phyloP scores from a whole-genome alignment of 2,888 invertebrate genomes.

The Andrena chrysosceles region DNA sequence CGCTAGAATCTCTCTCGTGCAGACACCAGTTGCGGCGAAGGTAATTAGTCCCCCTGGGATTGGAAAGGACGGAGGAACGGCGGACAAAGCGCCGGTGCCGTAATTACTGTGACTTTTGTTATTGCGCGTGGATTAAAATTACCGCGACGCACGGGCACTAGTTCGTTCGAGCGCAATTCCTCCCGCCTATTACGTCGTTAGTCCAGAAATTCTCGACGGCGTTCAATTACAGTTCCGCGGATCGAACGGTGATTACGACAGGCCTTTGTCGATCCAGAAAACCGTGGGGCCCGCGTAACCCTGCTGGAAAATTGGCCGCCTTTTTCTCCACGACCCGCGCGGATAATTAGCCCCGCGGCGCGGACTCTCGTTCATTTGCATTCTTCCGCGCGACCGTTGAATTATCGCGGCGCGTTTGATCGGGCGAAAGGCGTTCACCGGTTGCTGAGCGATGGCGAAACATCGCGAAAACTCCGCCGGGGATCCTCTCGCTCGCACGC shows the following conservation, averaged over 20 bases:
- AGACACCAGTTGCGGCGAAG: neutral
- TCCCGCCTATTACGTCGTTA: slow-evolving; percentile 28
- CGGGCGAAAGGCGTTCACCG: slow-evolving; percentile 48
- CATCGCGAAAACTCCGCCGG: neutral
- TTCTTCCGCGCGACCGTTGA: slow-evolving; percentile 34
- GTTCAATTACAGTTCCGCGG: slow-evolving; percentile 32
- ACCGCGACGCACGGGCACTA: neutral
- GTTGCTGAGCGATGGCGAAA: slow-evolving; percentile 15
- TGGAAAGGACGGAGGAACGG: neutral
- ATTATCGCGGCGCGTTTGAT: slow-evolving; percentile 15
- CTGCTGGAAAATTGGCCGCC: slow-evolving; percentile 18
- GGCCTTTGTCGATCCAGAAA: slow-evolving; percentile 33
- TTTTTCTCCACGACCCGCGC: neutral
- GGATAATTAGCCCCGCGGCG: slow-evolving; percentile 49
- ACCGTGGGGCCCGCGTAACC: slow-evolving; percentile 23
- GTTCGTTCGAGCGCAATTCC: neutral
- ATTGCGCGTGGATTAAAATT: slow-evolving; percentile 34
- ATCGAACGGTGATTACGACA: slow-evolving; percentile 39
- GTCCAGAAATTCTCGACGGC: slow-evolving; percentile 8
- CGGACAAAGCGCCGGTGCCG: neutral
- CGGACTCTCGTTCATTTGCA: slow-evolving; percentile 42
- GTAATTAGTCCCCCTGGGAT: slow-evolving; percentile 11
- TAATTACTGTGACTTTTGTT: slow-evolving; percentile 41
- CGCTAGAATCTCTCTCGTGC: neutral
- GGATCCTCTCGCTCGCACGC: neutral